Conservation (phyloP, 2,797 vertebrate species). For the Cheirogaleus major region DNA sequence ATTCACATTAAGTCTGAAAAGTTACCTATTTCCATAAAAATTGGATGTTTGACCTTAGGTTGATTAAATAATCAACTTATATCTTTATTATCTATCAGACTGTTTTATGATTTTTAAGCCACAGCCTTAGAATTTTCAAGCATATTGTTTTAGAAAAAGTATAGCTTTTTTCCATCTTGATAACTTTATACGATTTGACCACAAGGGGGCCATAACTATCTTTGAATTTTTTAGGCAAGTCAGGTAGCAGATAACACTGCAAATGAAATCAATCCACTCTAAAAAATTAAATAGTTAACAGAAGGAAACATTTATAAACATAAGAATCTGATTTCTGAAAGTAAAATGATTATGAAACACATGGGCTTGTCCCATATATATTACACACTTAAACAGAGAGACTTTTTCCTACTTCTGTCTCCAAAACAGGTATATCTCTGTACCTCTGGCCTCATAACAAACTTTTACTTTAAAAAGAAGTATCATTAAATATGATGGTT, state of each 20-base stretch:
- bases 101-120: not conserved
- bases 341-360: not conserved
- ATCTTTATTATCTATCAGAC: not conserved
- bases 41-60: not conserved
- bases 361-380: not conserved
- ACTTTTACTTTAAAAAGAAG: not conserved
- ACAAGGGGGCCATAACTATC: slow-evolving; percentile 79
- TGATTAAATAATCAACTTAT: not conserved
- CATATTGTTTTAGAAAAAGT: slow-evolving; percentile 12
- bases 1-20: not conserved
- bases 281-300: slow-evolving; percentile 5
- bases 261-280: not conserved
- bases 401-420: not conserved
- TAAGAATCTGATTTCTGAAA: not conserved
- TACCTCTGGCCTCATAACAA: not conserved
- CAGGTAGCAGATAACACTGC: not conserved
- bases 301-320: not conserved
- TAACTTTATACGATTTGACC: slow-evolving; percentile 60
- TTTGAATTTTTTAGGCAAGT: not conserved
- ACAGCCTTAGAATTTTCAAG: slow-evolving; percentile 1
- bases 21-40: not conserved
- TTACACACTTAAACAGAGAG: not conserved
- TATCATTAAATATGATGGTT: not conserved
- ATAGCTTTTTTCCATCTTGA: not conserved
- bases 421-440: not conserved